Evolutionary conservation across 2,888 invertebrate species (phyloP).

Genomic region (Stenchaetothrips biformis): DNA sequence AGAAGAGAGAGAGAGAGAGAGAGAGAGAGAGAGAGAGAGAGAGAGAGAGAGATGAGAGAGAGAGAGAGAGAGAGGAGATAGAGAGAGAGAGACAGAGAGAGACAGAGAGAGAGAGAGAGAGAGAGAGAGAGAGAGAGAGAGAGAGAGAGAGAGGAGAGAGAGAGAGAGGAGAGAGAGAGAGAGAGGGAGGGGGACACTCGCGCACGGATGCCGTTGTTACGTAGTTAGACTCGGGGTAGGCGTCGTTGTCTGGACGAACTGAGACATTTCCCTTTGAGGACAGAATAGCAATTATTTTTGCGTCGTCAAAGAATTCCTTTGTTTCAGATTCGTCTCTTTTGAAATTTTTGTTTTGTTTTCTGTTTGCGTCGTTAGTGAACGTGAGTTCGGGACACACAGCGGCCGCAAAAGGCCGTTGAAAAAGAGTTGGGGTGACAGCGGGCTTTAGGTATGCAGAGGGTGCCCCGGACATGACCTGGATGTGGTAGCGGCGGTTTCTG

Average conservation of each 20-base stretch:
- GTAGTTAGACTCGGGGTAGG: background rate
- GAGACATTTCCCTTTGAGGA: no score
- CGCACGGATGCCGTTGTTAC: background rate
- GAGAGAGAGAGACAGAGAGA: no score
- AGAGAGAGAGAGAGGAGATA: background rate
- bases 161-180: background rate
- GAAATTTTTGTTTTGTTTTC: no score
- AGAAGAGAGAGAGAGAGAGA: background rate
- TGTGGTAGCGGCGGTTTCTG: no score
- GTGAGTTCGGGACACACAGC: no score
- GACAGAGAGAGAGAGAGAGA: no score
- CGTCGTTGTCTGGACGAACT: no score
- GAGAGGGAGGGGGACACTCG: background rate
- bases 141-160: background rate
- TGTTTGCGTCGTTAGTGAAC: no score
- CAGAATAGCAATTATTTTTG: no score
- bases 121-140: background rate
- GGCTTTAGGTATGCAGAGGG: slow-evolving; percentile 4
- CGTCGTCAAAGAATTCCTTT: no score
- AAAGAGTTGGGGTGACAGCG: background rate
- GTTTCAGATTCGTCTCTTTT: background rate
- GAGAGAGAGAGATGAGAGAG: background rate
- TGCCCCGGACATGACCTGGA: background rate
- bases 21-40: background rate
- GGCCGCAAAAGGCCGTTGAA: no score